Base-by-base conservation (phyloP, 2,797 vertebrate genomes). In the Phyllotis vaccarum region DNA sequence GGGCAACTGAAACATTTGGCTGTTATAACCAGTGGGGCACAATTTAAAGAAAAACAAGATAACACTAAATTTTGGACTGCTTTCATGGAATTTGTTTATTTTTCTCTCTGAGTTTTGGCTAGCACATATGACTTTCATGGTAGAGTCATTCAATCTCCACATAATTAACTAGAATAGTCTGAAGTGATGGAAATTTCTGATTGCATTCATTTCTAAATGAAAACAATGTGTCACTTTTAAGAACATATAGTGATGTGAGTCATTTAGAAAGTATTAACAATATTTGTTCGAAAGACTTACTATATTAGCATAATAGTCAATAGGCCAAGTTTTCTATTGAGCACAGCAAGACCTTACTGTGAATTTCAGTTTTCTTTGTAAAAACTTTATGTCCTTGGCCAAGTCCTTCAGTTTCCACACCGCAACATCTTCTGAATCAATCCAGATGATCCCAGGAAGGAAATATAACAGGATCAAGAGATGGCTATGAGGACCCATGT, bases 41-140 rank as follows among this genome's bases (percentile, higher is more conserved):
- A 89, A 92, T 86, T 96, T 93, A 85, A 97, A 96, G 86, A 90
- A 97, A 96, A 97, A 70, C 76, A 97, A 97, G 95, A 96, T 97
- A 96, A 96, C 96, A 62, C 91, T 93, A 92, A 96, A 66, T 85
- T 97, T 94, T 97, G 94, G 95, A 96, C 40, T 43, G 89, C 60
- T 92, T 97, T 90, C 78, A 75, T 75, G 83, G 83, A 93, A 95
- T 92, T 92, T 31, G 60, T 91, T 96, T 97, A 91, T 97, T 98
- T 96, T 97, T 94, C 93, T 97, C 96, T 89, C 92, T 95, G 68
- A n/a, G 58, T 89, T 97, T 96, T 97, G 97, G 93, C 96, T 91
- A 95, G 58, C 54, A 76, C 72, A 66, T 64, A 24, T 82, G 92
- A 93, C 89, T 96, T 96, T 95, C 95, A 85, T 91, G 91, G 70